These are phyloP conservation scores for Cephonodes hylas DNA, from an alignment of 2,888 invertebrate genomes.

Conservation along the genomic window DNA sequence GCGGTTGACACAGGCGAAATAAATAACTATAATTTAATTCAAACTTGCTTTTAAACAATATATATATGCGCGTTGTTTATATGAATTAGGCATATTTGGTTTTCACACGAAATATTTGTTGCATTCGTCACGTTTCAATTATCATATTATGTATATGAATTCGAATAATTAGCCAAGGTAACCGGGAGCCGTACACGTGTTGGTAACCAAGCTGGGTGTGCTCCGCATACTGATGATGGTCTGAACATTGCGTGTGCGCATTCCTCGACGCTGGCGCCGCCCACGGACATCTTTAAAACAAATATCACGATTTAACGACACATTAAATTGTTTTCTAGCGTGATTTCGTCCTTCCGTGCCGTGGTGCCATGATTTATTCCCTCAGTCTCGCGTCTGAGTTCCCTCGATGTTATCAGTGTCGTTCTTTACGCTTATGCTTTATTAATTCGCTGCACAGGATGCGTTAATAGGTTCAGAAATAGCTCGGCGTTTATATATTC, in stretches of 20 bases:
- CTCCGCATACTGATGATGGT: slow-evolving; percentile 68
- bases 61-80: background rate
- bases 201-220: slow-evolving; percentile 57
- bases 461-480: slow-evolving; percentile 54
- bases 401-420: background rate
- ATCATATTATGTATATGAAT: slow-evolving; percentile 50
- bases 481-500: slow-evolving; percentile 55
- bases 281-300: slow-evolving; percentile 17
- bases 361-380: background rate
- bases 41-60: background rate
- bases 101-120: slow-evolving; percentile 16
- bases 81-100: background rate
- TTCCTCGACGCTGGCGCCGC: slow-evolving; percentile 51
- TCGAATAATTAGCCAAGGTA: slow-evolving; percentile 65
- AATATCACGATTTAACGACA: background rate
- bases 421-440: slow-evolving; percentile 13
- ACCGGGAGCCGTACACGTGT: slow-evolving; percentile 61
- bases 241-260: slow-evolving; percentile 63
- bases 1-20: background rate
- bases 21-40: background rate
- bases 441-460: slow-evolving; percentile 23
- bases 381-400: background rate
- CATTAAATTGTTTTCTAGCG: background rate
- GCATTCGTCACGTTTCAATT: slow-evolving; percentile 42
- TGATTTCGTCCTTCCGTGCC: slow-evolving; percentile 15